A percentile compares a stretch with the other conserved stretches of the same genome.
Evolutionary conservation across 2,888 invertebrate genomes (phyloP).

Genomic region (Cheilosia scutellata): DNA sequence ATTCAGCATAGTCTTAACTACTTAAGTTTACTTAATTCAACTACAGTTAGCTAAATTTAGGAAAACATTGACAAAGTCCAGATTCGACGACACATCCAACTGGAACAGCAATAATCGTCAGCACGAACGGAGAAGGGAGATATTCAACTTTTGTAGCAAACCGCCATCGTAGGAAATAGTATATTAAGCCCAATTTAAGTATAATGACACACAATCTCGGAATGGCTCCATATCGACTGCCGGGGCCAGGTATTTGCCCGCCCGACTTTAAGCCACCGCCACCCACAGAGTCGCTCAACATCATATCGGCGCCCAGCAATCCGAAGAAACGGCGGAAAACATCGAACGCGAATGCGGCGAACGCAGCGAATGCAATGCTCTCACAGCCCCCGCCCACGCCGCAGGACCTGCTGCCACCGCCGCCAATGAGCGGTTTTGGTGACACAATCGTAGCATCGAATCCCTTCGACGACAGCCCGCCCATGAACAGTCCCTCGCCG

Average conservation of each 20-base stretch:
- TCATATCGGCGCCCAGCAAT: constrained; percentile 91
- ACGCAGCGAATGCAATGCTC: constrained; percentile 85
- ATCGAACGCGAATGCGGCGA: constrained; percentile 86
- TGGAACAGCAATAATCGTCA: constrained; percentile 50
- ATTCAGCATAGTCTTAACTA: constrained; percentile 52
- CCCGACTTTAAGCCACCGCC: constrained; percentile 89
- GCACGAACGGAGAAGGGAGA: neutral
- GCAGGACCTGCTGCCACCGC: constrained; percentile 91
- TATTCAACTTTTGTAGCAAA: neutral
- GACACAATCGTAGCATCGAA: constrained; percentile 97
- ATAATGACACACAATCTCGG: constrained; percentile 92
- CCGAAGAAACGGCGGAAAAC: constrained; percentile 95
- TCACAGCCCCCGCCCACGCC: constrained; percentile 89
- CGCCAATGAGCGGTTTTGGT: constrained; percentile 93
- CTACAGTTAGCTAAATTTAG: constrained; percentile 70
- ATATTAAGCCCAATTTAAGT: constrained; percentile 57
- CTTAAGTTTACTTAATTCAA: constrained; percentile 63
- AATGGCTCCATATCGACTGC: constrained; percentile 92
- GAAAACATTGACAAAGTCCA: constrained; percentile 56
- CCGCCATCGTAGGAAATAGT: constrained; percentile 67
- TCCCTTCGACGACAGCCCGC: constrained; percentile 94
- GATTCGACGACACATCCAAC: constrained; percentile 6
- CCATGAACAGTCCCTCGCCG: constrained; percentile 83
- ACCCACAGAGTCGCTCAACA: constrained; percentile 88
- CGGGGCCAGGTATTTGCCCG: constrained; percentile 88